Percentiles rank a stretch among this genome's conserved stretches.
Evolutionary conservation across 2,888 invertebrate genomes (phyloP).

Genomic region (Trichogramma dendrolimi): DNA sequence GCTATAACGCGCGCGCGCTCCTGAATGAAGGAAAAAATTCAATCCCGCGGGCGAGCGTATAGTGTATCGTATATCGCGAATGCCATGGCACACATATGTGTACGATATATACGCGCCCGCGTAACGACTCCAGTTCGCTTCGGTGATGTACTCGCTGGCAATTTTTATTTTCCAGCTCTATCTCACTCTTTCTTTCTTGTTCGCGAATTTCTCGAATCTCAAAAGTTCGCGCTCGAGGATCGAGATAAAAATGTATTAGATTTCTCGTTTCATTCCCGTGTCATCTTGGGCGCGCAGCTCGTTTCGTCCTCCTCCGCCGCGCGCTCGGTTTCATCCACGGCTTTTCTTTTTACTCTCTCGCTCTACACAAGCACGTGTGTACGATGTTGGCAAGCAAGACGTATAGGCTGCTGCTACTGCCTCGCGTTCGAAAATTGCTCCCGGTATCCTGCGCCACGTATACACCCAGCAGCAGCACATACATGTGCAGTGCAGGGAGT

Average conservation of each 20-base stretch:
- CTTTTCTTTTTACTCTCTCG: conserved; percentile 17
- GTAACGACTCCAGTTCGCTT: too few species aligned
- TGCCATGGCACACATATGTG: too few species aligned
- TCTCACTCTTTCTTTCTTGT: background rate
- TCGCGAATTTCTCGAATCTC: background rate
- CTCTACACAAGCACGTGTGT: background rate
- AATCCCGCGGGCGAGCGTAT: too few species aligned
- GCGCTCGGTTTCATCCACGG: conserved; percentile 7
- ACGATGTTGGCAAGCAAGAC: conserved; percentile 5
- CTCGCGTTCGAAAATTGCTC: conserved; percentile 12
- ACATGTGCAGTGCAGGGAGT: background rate
- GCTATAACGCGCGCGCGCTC: too few species aligned
- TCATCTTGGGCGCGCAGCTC: conserved; percentile 10
- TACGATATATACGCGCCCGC: too few species aligned
- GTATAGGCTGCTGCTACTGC: conserved; percentile 1
- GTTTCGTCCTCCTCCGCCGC: background rate
- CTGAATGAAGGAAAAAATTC: too few species aligned
- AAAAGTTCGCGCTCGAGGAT: conserved; percentile 10
- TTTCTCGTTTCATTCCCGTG: conserved; percentile 20
- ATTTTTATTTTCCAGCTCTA: too few species aligned
- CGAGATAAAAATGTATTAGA: conserved; percentile 25
- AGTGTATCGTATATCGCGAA: too few species aligned
- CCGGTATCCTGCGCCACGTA: conserved; percentile 12
- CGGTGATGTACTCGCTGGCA: too few species aligned
- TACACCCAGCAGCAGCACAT: background rate